Evolutionary conservation across 2,113 vertebrate genomes (phyloP), one percentile per base, ranked within the genome.

Genomic region (Paralichthys olivaceus): DNA sequence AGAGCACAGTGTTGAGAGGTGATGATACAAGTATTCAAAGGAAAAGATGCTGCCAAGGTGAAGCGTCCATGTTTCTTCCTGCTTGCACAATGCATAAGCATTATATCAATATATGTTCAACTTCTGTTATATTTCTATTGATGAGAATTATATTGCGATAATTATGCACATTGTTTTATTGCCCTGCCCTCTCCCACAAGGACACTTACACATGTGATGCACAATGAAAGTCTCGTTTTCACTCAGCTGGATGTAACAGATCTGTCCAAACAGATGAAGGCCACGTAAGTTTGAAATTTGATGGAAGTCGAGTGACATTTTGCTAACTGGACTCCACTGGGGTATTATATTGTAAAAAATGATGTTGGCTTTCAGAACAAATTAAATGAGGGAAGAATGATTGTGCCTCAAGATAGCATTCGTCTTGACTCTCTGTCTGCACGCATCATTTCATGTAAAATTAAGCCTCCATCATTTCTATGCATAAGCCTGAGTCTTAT

Each of bases 291-390:
- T 26, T 8, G 14, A 29, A 49, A 23, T 68, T 40, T 40, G 51
- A 37, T 55, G 51, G 14, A 57, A 25, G 20, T 7, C 65, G 7
- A 55, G 26, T 25, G 22, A 56, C 66, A 69, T 69, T 69, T 69
- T 26, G 37, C 51, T 9, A 53, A 22, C 19, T 34, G 47, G 2
- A 53, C n/a, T 66, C 28, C 26, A 29, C 19, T 15, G 9, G 11
- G 26, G 4, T 29, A 29, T 29, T 20, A 51, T 13, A 26, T 19
- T 8, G 26, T 64, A 29, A 53, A 23, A 25, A 55, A 64, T 29
- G 45, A 69, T 28, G 53, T 20, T 57, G 12, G 28, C 64, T 53
- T 53, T 67, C 26, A 53, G 32, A 54, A 23, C 47, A 23, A 67
- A 67, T 67, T 54, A 32, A 69, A 40, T 69, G 20, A 32, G 2